phyloP scores from a whole-genome alignment of 2,797 vertebrate genomes.

The Coregonus ussuriensis region DNA sequence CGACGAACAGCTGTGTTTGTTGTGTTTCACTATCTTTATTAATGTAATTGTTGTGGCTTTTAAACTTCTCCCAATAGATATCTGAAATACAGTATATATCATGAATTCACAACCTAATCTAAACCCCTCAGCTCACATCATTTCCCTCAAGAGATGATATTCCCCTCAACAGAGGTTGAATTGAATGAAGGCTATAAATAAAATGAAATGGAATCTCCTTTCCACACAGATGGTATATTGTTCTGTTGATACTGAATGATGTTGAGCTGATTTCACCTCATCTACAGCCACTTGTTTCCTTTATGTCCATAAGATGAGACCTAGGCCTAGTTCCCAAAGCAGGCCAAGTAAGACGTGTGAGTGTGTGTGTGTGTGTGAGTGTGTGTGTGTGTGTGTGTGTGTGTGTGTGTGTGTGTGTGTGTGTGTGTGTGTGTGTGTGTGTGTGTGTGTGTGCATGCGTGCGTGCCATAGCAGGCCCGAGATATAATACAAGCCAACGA shows the following conservation, averaged over 20 bases:
- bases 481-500: conserved; percentile 26
- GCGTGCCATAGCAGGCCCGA: conserved; percentile 13
- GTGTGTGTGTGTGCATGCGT: too few relatives aligned
- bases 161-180: conserved; percentile 21
- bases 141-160: conserved; percentile 27
- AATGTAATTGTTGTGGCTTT: background rate
- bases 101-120: conserved; percentile 1
- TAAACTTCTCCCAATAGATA: conserved; percentile 9
- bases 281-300: conserved; percentile 23
- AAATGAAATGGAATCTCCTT: conserved; percentile 21
- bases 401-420: too few relatives aligned
- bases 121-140: background rate
- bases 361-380: background rate
- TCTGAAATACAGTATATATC: background rate
- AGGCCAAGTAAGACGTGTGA: background rate
- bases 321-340: background rate
- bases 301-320: conserved; percentile 9
- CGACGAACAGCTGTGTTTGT: background rate
- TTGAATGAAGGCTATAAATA: conserved; percentile 38
- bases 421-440: too few relatives aligned
- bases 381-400: too few relatives aligned
- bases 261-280: conserved; percentile 33
- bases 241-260: conserved; percentile 40
- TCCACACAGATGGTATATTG: conserved; percentile 33
- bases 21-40: background rate